Base-by-base conservation (phyloP, 2,113 vertebrate genomes). In the Aythya baeri region DNA sequence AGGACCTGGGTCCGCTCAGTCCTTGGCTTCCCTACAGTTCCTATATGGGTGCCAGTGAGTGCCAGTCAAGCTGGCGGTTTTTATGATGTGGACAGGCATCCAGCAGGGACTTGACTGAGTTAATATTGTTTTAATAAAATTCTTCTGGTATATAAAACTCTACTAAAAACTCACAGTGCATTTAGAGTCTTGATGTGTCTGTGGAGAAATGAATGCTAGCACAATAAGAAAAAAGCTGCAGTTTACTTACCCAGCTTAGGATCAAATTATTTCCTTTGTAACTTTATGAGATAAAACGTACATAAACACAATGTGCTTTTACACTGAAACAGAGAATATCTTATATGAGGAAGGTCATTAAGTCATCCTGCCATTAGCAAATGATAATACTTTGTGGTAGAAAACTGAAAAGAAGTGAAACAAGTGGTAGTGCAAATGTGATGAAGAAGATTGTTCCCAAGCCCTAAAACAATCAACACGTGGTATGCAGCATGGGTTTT, bases 51-150 rank as follows among this genome's bases (percentile, higher is more conserved):
- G 86, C 95, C 96, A 96, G 77, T 52, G 61, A 90, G 74, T 86
- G 88, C 92, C 95, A 94, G 92, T 70, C 81, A 86, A 83, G 58
- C 73, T 93, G 82, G 83, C 0, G 1, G 66, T 66, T 94, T 86
- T 92, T 91, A 58, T 43, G 80, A 94, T 86, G 90, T 55, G 83
- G 77, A 84, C 77, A 91, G 83, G 46, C 80, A 73, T 73, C 92
- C 94, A 95, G 74, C 70, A 95, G 93, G 61, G 90, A 73, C 58
- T 79, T 93, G 79, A 65, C 73, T 92, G 81, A 85, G 71, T 80
- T 82, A 87, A 94, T 89, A 73, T 49, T 83, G 71, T 57, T 92
- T 91, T 92, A 91, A 89, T 59, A 92, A 79, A 87, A 70, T 82
- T 96, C 71, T 83, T 71, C 71, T 93, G 62, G 70, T 94, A 4